Evolutionary conservation across 2,113 vertebrate species (phyloP), one percentile per base, ranked within the genome.

Genomic region (Paraplagusia blochii): DNA sequence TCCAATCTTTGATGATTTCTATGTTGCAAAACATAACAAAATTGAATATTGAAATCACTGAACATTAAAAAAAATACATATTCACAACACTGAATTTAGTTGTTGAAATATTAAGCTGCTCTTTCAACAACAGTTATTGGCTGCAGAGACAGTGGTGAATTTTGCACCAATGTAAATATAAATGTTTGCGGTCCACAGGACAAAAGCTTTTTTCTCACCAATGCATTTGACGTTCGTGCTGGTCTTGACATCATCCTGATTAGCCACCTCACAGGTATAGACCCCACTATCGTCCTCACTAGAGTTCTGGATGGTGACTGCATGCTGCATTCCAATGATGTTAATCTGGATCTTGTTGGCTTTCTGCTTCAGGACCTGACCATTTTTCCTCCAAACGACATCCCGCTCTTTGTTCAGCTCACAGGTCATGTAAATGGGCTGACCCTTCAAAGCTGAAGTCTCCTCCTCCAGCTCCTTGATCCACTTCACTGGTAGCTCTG

Each of bases 1-100:
- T 88, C 97, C 97, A 99, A 17, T 99, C 96, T 82, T 94, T 92
- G 71, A 98, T 91, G 17, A 98, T 66, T 87, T 98, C 97, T 99
- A 86, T 40, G 29, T 55, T 54, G 64, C 14, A 44, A 52, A 4
- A 54, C 9, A 17, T 50, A 13, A 6, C 1, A 5, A 38, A 9
- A 16, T 44, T 0, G 33, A 18, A 45, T n/a, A 56, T 4, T 44
- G 43, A 34, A 34, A 18, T 15, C 13, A 22, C 9, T 33, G 36
- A 38, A 38, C 8, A 38, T 38, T 38, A 2, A 4, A 38, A 38
- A 10, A 2, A 10, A 10, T 38, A 8, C n/a, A 38, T 9, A 38
- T 38, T 38, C 36, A 38, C 10, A 2, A 38, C 1, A 9, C 10
- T 2, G 11, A 10, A 9, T 38, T 9, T 38, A 38, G 36, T 38